These are phyloP conservation scores for Clarias magur DNA, from an alignment of 2,113 vertebrate genomes.

Conservation along the genomic window DNA sequence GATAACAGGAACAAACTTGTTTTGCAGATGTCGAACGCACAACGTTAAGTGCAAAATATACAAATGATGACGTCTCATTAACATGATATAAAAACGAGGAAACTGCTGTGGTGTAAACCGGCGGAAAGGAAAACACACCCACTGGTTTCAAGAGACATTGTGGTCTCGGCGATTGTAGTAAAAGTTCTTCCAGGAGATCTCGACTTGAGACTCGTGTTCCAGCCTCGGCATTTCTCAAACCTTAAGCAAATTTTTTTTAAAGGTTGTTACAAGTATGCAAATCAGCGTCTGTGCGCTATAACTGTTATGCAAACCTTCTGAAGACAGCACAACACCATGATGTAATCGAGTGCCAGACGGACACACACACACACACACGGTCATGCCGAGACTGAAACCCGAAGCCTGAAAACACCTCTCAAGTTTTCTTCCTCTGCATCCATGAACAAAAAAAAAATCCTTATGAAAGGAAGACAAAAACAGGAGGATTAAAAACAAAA, in stretches of 20 bases:
- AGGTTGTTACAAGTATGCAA: slow-evolving; percentile 45
- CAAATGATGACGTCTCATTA: no score
- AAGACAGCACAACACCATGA: neutral
- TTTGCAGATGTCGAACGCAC: neutral
- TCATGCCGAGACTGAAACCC: neutral
- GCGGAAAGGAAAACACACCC: neutral
- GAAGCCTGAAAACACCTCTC: neutral
- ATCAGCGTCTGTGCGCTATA: neutral
- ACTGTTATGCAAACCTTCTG: slow-evolving; percentile 37
- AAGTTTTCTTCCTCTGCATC: neutral
- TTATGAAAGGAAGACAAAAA: neutral
- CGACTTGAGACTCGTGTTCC: neutral
- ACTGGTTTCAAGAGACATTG: no score
- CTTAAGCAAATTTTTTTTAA: slow-evolving; percentile 23
- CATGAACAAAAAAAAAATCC: neutral
- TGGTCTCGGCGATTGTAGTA: neutral
- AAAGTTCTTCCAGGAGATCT: neutral
- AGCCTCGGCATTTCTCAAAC: neutral
- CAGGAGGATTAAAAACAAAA: neutral
- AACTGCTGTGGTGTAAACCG: neutral
- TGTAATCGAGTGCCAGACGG: neutral
- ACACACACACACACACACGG: neutral
- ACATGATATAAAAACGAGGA: neutral
- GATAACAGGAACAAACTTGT: neutral
- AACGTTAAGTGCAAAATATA: neutral